Percentiles rank a stretch among this genome's conserved stretches.
phyloP scores from a whole-genome alignment of 2,888 invertebrate species.

The Diplazon laetatorius region DNA sequence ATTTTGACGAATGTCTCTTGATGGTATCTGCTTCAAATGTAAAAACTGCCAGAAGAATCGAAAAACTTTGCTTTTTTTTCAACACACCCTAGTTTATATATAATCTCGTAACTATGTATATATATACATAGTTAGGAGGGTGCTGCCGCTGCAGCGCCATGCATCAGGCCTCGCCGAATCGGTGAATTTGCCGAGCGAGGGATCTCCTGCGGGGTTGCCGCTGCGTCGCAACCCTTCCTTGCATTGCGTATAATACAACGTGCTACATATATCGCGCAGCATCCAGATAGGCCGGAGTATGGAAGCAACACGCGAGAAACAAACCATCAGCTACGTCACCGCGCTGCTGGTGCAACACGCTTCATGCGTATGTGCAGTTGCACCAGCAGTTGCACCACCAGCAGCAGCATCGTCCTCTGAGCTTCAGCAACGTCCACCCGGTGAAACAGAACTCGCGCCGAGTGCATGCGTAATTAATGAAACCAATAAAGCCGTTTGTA shows the following conservation, averaged over 20 bases:
- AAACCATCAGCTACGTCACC: constrained; percentile 51
- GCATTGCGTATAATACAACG: constrained; percentile 20
- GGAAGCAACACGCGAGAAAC: constrained; percentile 37
- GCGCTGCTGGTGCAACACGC: constrained; percentile 33
- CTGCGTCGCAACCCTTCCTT: not conserved
- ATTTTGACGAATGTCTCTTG: no score
- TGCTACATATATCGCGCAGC: not conserved
- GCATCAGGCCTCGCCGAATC: constrained; percentile 28
- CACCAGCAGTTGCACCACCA: constrained; percentile 7
- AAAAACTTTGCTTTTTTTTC: no score
- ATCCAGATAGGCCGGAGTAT: not conserved
- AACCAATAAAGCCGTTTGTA: constrained; percentile 79
- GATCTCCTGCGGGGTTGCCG: constrained; percentile 2
- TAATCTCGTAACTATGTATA: no score
- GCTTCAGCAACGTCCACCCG: constrained; percentile 19
- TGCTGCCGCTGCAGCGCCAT: not conserved
- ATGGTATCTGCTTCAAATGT: no score
- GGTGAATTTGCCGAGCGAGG: constrained; percentile 36
- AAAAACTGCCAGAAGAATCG: no score
- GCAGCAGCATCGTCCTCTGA: not conserved
- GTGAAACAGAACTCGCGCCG: constrained; percentile 45
- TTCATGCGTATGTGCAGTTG: not conserved
- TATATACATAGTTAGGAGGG: not conserved
- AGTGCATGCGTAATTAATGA: constrained; percentile 80
- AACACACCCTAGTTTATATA: no score